Base-by-base conservation (phyloP, 2,797 vertebrate species). In the Sebastes oblongus region DNA sequence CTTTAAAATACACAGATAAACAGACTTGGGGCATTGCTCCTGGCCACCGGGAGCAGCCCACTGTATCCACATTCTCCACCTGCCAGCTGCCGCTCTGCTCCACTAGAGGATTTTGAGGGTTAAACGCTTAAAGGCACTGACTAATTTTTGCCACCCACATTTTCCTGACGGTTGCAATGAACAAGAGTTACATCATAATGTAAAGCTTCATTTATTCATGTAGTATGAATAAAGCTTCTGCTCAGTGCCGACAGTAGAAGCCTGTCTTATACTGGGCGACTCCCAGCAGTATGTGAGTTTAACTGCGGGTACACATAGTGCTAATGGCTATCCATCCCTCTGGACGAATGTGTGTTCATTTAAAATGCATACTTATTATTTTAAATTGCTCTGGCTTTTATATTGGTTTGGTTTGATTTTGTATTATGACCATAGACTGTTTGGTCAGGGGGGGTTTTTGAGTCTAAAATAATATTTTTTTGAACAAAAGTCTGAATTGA, bases 191-290 rank as follows among this genome's bases (percentile, higher is more conserved):
- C 76, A 86, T 84, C 77, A 79, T 78, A 73, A 82, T 67, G 54
- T 77, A 75, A 79, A 67, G 64, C 55, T 70, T 86, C 1, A 86
- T 83, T 86, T 86, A 86, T 90, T 79, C 8, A 86, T 76, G 54
- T 61, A 34, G 16, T 11, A 54, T 82, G 68, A 78, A 82, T 73
- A 70, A 71, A 73, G 11, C 10, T 24, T 32, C 39, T 59, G n/a
- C 79, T 68, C 24, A 68, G 60, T 13, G 34, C 50, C 0, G 1
- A 64, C 66, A 80, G 9, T 11, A 50, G 60, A n/a, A 22, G 11
- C 4, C 52, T 34, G 30, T 77, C 14, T 61, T 16, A 20, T 34
- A 42, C 55, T 20, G 39, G 12, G 20, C 20, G 20, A 22, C 30
- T 72, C 50, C 46, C 22, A 67, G 61, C 22, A 30, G 29, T 5